Evolutionary conservation across 2,888 invertebrate species (phyloP).

Genomic region (Nephrotoma flavescens): DNA sequence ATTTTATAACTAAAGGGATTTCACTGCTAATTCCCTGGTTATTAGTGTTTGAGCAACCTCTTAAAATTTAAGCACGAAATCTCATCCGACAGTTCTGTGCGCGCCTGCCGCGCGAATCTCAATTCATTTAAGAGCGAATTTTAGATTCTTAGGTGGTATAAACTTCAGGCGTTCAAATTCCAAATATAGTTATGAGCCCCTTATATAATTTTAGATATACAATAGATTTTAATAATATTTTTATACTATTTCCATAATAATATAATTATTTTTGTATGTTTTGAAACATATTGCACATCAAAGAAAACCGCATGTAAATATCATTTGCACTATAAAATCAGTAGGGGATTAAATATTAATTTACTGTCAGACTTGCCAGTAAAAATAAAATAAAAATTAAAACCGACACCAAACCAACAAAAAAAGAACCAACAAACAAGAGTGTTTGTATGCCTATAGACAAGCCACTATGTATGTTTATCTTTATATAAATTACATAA

Average conservation of each 20-base stretch:
- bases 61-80: too few relatives aligned
- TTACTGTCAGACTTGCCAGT: background rate
- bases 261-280: background rate
- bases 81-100: too few relatives aligned
- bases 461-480: background rate
- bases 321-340: background rate
- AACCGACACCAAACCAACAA: background rate
- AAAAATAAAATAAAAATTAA: background rate
- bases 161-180: too few relatives aligned
- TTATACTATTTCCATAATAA: background rate
- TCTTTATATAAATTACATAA: background rate
- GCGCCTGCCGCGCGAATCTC: too few relatives aligned
- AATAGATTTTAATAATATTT: background rate
- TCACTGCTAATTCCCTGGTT: too few relatives aligned
- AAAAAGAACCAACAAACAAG: background rate
- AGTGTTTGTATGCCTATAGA: background rate
- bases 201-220: background rate
- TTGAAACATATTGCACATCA: background rate
- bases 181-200: too few relatives aligned
- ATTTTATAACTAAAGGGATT: too few relatives aligned
- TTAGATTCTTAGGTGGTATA: too few relatives aligned
- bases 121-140: too few relatives aligned
- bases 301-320: background rate
- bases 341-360: background rate
- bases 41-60: too few relatives aligned